phyloP scores from a whole-genome alignment of 2,797 vertebrate genomes.

The Rhabdophis nuchalis region DNA sequence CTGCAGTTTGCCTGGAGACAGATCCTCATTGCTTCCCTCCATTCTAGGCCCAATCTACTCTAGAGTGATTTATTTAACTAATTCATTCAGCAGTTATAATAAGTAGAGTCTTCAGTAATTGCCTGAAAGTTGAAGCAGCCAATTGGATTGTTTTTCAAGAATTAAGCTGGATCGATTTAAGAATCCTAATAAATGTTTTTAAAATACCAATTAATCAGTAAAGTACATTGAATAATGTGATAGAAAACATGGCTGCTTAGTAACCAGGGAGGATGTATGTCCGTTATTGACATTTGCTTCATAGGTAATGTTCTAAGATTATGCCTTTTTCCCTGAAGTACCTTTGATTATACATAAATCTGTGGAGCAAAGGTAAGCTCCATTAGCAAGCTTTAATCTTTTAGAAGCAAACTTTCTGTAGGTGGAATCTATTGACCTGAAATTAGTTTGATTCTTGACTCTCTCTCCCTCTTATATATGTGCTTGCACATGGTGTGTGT shows the following conservation, averaged over 20 bases:
- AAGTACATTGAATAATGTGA: slow-evolving; percentile 67
- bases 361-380: slow-evolving; percentile 75
- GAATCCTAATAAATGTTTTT: slow-evolving; percentile 62
- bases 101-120: slow-evolving; percentile 12
- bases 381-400: slow-evolving; percentile 79
- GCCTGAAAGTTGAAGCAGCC: slow-evolving; percentile 22
- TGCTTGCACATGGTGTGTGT: no score
- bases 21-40: background rate
- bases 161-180: slow-evolving; percentile 32
- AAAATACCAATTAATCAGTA: slow-evolving; percentile 69
- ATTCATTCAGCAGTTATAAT: slow-evolving; percentile 18
- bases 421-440: slow-evolving; percentile 76
- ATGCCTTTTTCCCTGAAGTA: slow-evolving; percentile 70
- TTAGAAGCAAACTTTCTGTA: slow-evolving; percentile 64
- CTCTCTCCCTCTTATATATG: no score
- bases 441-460: slow-evolving; percentile 71
- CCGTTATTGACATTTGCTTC: slow-evolving; percentile 54
- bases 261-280: slow-evolving; percentile 52
- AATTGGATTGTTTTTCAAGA: slow-evolving; percentile 34
- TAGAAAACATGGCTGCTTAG: slow-evolving; percentile 58
- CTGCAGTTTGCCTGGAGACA: slow-evolving; percentile 2
- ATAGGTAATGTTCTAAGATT: slow-evolving; percentile 78
- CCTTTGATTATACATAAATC: slow-evolving; percentile 90
- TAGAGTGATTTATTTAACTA: slow-evolving; percentile 8
- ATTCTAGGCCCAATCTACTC: slow-evolving; percentile 3